Conservation (phyloP, 2,888 invertebrate species). For the Parthenolecanium corni region DNA sequence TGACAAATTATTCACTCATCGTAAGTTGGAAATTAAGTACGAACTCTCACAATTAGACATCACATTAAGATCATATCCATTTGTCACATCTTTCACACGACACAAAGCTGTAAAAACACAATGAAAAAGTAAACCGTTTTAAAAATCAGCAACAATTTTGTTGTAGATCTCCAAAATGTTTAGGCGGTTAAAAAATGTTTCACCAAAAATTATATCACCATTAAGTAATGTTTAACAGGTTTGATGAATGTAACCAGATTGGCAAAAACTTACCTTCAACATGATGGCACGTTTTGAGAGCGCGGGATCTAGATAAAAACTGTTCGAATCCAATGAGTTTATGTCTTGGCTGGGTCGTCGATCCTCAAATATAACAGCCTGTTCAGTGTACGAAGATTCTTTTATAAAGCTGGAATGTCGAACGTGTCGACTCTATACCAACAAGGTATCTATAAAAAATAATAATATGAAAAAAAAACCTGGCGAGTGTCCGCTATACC, state of each 20-base stretch:
- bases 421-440: background rate
- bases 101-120: background rate
- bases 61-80: too few species aligned
- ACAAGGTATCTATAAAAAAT: background rate
- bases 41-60: too few species aligned
- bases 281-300: background rate
- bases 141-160: background rate
- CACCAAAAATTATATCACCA: too few species aligned
- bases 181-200: too few species aligned
- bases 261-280: slow-evolving; percentile 10
- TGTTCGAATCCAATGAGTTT: background rate
- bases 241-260: too few species aligned
- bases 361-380: slow-evolving; percentile 17
- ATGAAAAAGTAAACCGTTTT: background rate
- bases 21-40: too few species aligned
- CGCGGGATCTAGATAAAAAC: background rate
- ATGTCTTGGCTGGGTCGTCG: slow-evolving; percentile 14
- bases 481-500: background rate
- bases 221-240: too few species aligned
- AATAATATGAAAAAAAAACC: background rate
- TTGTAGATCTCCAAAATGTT: background rate
- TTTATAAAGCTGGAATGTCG: slow-evolving; percentile 7
- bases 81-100: too few species aligned
- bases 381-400: background rate
- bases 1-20: too few species aligned